phyloP scores from a whole-genome alignment of 2,113 vertebrate genomes.

The Oostethus manadensis region DNA sequence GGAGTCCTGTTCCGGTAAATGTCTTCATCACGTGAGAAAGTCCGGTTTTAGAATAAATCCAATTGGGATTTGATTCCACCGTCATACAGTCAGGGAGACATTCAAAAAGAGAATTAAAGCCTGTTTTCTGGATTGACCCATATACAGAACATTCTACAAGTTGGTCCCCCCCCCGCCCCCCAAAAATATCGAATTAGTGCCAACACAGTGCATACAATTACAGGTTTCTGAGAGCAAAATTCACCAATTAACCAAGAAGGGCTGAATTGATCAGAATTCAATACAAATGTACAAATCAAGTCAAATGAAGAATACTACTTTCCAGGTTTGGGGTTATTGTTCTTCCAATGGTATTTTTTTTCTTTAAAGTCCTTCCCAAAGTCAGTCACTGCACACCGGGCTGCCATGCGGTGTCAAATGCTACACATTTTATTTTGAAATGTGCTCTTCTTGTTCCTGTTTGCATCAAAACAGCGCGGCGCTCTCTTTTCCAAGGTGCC shows the following conservation, averaged over 20 bases:
- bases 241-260: constrained; percentile 49
- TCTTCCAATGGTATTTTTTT: constrained; percentile 37
- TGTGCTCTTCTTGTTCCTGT: constrained; percentile 60
- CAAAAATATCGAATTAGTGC: constrained; percentile 55
- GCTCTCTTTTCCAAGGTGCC: constrained; percentile 76
- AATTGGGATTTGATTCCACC: constrained; percentile 26
- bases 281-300: constrained; percentile 64
- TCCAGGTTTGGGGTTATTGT: constrained; percentile 47
- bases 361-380: constrained; percentile 39
- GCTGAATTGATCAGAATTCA: constrained; percentile 50
- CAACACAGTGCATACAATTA: constrained; percentile 71
- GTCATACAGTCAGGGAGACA: constrained; percentile 55
- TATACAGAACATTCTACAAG: constrained; percentile 67
- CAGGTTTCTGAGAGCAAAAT: constrained; percentile 55
- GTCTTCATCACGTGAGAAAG: constrained; percentile 60
- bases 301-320: constrained; percentile 50
- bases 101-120: constrained; percentile 64
- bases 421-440: constrained; percentile 77
- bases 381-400: constrained; percentile 45
- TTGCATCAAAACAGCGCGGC: constrained; percentile 55
- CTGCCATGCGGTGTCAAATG: constrained; percentile 84
- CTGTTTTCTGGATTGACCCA: constrained; percentile 64
- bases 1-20: constrained; percentile 70
- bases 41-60: constrained; percentile 51
- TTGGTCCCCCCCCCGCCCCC: too few species aligned